These are phyloP conservation scores for Chrysomela aeneicollis DNA, from an alignment of 2,888 invertebrate genomes.

Conservation along the genomic window DNA sequence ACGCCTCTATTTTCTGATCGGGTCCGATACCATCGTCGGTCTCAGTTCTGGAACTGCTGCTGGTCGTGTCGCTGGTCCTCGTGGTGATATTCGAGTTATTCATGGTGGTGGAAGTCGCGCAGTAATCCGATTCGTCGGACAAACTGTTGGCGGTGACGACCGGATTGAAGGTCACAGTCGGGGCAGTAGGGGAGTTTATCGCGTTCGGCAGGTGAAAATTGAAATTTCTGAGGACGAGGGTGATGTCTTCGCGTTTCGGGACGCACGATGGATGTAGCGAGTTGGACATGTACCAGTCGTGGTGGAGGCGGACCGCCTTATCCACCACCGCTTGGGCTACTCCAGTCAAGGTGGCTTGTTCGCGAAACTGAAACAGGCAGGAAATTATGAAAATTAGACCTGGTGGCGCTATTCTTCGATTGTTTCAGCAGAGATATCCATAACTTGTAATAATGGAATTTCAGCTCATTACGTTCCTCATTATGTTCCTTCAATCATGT, in stretches of 20 bases:
- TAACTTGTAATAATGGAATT: too few relatives aligned
- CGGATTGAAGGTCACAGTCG: conserved; percentile 71
- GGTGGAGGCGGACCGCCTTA: conserved; percentile 83
- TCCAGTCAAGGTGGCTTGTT: conserved; percentile 78
- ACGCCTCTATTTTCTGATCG: conserved; percentile 78
- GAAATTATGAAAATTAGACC: too few relatives aligned
- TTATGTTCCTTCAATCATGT: too few relatives aligned
- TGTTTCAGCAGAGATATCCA: too few relatives aligned
- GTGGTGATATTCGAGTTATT: conserved; percentile 53
- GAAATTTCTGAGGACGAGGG: conserved; percentile 85
- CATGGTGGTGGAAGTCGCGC: conserved; percentile 37
- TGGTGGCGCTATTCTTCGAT: too few relatives aligned
- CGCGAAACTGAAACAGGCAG: conserved; percentile 68
- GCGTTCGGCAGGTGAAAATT: conserved; percentile 78
- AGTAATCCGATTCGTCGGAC: conserved; percentile 43
- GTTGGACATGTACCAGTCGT: conserved; percentile 74
- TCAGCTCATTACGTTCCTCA: too few relatives aligned
- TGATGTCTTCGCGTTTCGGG: conserved; percentile 81
- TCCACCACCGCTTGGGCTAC: conserved; percentile 89
- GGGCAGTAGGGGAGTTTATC: conserved; percentile 64
- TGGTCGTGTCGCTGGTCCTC: conserved; percentile 57
- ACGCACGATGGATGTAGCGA: conserved; percentile 61
- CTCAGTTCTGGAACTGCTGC: conserved; percentile 49
- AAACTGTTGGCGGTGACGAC: conserved; percentile 38
- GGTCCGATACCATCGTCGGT: conserved; percentile 63